Conservation (phyloP, 2,888 invertebrate genomes). For the Odontomyia ornata region DNA sequence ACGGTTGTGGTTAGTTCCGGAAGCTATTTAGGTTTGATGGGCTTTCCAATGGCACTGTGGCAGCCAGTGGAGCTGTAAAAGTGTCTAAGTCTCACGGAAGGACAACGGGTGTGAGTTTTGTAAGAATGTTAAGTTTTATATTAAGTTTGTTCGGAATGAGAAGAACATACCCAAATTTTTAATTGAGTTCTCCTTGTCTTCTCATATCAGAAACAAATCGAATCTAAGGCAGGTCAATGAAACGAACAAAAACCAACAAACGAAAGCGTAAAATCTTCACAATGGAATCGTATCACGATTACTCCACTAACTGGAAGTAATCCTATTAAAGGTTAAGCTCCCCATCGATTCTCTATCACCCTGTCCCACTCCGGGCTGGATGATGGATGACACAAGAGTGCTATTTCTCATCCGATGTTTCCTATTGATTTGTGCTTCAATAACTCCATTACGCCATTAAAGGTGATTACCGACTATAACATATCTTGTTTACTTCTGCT, state of each 20-base stretch:
- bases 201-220: neutral
- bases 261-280: no score
- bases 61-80: neutral
- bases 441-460: conserved; percentile 40
- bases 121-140: no score
- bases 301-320: no score
- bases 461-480: conserved; percentile 37
- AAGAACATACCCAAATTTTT: neutral
- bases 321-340: no score
- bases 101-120: neutral
- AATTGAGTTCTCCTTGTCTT: neutral
- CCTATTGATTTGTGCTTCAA: conserved; percentile 41
- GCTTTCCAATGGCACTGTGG: neutral
- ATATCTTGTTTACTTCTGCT: conserved; percentile 36
- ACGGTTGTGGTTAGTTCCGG: conserved; percentile 32
- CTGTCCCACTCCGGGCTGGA: neutral
- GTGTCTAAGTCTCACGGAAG: neutral
- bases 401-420: conserved; percentile 25
- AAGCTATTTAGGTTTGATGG: conserved; percentile 33
- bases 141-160: no score
- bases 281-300: no score
- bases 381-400: conserved; percentile 20
- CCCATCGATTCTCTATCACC: neutral
- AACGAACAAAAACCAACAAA: no score
- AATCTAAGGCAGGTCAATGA: no score